These are phyloP conservation scores for Sebastes cheni DNA, from an alignment of 2,797 vertebrate species.

Conservation along the genomic window DNA sequence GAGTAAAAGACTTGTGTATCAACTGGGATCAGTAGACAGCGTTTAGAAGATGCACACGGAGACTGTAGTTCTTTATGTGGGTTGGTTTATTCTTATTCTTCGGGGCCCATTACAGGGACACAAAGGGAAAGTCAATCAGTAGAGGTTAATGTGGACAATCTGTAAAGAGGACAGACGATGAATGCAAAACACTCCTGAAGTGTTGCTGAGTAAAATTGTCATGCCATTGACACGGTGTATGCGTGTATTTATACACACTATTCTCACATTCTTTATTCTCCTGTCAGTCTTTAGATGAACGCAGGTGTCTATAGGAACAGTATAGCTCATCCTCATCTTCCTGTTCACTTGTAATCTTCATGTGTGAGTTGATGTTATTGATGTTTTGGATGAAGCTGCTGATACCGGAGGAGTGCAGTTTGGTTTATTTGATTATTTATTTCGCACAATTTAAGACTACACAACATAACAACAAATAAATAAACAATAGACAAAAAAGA, in stretches of 20 bases:
- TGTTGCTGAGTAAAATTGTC: slow-evolving; percentile 11
- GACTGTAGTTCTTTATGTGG: slow-evolving; percentile 10
- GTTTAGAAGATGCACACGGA: background rate
- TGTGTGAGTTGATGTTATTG: background rate
- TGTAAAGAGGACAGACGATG: slow-evolving; percentile 20
- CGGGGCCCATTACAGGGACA: slow-evolving; percentile 9
- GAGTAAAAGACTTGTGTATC: background rate
- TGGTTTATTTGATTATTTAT: no score
- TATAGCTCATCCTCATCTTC: background rate
- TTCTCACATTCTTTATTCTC: background rate
- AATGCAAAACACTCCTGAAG: slow-evolving; percentile 33
- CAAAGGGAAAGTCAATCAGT: slow-evolving; percentile 33
- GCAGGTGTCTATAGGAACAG: background rate
- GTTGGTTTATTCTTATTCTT: slow-evolving; percentile 30
- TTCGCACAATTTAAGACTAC: no score
- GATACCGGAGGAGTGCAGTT: background rate
- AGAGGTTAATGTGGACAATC: slow-evolving; percentile 44
- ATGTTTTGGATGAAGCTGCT: background rate
- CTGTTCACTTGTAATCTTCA: background rate
- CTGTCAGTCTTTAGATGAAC: background rate
- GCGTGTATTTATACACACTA: background rate
- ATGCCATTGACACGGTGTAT: background rate
- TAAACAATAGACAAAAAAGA: no score
- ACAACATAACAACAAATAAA: no score
- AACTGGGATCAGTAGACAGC: background rate